Evolutionary conservation across 2,888 invertebrate species (phyloP).

Genomic region (Dasysyrphus tricinctus): DNA sequence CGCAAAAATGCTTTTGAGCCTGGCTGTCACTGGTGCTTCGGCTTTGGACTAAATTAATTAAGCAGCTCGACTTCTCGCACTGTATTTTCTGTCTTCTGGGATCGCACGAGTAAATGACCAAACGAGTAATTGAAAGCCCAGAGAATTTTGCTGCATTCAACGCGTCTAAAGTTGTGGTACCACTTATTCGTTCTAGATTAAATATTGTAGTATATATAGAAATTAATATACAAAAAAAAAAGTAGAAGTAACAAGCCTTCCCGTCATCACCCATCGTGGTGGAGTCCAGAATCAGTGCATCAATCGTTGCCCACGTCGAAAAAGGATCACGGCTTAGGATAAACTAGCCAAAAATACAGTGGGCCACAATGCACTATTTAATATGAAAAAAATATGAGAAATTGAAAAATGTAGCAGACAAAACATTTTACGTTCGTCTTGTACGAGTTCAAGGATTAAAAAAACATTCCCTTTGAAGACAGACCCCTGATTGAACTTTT

Average conservation of each 20-base stretch:
- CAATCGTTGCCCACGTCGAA: slow-evolving; percentile 61
- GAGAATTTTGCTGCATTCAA: slow-evolving; percentile 36
- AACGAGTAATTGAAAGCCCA: slow-evolving; percentile 57
- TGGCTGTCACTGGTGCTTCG: slow-evolving; percentile 32
- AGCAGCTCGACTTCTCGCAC: slow-evolving; percentile 51
- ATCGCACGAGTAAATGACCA: slow-evolving; percentile 41
- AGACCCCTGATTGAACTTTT: too few relatives aligned
- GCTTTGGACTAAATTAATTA: slow-evolving; percentile 66
- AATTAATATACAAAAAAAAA: slow-evolving; percentile 3
- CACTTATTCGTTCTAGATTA: slow-evolving; percentile 61
- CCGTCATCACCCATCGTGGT: slow-evolving; percentile 60
- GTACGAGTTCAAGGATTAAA: too few relatives aligned
- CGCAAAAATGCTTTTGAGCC: slow-evolving; percentile 22
- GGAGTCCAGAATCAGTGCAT: slow-evolving; percentile 24
- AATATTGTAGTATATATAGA: slow-evolving; percentile 6
- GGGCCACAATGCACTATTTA: too few relatives aligned
- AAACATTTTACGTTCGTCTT: too few relatives aligned
- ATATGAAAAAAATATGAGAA: too few relatives aligned
- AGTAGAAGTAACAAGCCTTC: slow-evolving; percentile 48
- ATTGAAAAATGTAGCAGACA: too few relatives aligned
- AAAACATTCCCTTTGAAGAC: too few relatives aligned
- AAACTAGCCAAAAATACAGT: background rate
- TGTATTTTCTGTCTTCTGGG: slow-evolving; percentile 25
- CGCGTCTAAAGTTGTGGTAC: slow-evolving; percentile 41
- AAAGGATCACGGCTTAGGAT: slow-evolving; percentile 23